Conservation (phyloP, 1,140 invertebrate genomes). For the Eumeta japonica region DNA sequence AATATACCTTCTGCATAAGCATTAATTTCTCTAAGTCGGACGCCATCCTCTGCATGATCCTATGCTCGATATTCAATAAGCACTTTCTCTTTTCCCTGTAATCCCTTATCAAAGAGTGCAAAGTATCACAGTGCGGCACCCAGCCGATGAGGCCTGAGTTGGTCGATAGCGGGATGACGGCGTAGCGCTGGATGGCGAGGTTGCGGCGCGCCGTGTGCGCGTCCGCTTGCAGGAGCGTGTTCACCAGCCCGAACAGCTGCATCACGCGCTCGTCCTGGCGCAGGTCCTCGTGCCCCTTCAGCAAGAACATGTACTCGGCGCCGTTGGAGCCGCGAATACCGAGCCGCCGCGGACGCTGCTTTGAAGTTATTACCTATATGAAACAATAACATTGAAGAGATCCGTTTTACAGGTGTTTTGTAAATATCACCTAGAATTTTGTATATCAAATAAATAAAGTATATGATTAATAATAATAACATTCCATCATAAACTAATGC, state of each 20-base stretch:
- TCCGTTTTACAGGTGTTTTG: background rate
- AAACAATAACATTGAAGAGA: conserved; percentile 1
- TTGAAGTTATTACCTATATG: conserved; percentile 74
- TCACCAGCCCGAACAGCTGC: conserved; percentile 85
- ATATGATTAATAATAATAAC: too few species aligned
- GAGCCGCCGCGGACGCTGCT: conserved; percentile 89
- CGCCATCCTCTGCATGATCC: conserved; percentile 96
- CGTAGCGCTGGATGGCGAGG: conserved; percentile 70
- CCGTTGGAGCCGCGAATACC: conserved; percentile 93
- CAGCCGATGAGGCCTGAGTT: conserved; percentile 98
- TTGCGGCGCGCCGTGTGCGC: conserved; percentile 68
- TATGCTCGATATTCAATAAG: conserved; percentile 94
- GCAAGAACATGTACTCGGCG: conserved; percentile 94
- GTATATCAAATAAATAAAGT: too few species aligned
- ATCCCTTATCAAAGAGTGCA: conserved; percentile 95
- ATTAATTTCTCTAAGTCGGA: conserved; percentile 96
- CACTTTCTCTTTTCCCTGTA: conserved; percentile 98
- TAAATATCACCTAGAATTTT: background rate
- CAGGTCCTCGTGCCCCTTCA: conserved; percentile 93
- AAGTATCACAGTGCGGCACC: conserved; percentile 73
- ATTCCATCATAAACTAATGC: too few species aligned
- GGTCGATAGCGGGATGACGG: conserved; percentile 97
- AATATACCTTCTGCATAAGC: conserved; percentile 85
- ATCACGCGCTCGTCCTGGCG: conserved; percentile 86
- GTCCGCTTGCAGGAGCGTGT: conserved; percentile 71